These are phyloP conservation scores for Ricordea florida DNA, from an alignment of 92 coral and sea anemone species.

Conservation along the genomic window DNA sequence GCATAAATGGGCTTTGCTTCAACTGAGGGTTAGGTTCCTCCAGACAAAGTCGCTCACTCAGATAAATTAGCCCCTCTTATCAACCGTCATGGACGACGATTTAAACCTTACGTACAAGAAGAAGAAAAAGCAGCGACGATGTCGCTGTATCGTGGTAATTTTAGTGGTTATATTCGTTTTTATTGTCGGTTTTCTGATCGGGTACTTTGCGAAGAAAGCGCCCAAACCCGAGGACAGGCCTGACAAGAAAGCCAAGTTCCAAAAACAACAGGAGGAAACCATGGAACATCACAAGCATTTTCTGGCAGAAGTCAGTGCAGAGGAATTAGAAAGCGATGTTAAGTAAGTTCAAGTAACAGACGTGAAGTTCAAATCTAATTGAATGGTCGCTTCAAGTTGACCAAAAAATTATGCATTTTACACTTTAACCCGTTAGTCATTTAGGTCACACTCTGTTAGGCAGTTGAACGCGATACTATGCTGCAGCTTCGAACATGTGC, in stretches of 20 bases:
- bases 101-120: slow-evolving; percentile 53
- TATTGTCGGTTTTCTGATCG: slow-evolving; percentile 56
- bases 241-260: background rate
- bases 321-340: slow-evolving; percentile 13
- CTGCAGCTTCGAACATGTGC: too few species aligned
- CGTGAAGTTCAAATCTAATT: too few species aligned
- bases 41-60: background rate
- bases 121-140: slow-evolving; percentile 29
- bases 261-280: slow-evolving; percentile 11
- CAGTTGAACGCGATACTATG: too few species aligned
- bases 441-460: too few species aligned
- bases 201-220: slow-evolving; percentile 46
- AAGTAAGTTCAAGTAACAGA: slow-evolving; percentile 53
- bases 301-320: slow-evolving; percentile 2
- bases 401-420: too few species aligned
- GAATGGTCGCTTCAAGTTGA: too few species aligned
- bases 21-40: too few species aligned
- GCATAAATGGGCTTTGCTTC: too few species aligned
- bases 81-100: slow-evolving; percentile 25
- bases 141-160: slow-evolving; percentile 45
- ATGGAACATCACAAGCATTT: slow-evolving; percentile 21
- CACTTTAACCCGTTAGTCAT: too few species aligned
- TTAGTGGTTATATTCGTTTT: background rate
- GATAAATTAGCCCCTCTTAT: background rate
- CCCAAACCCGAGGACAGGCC: background rate